A percentile compares a stretch with the other conserved stretches of the same genome.
These are phyloP conservation scores for Sclerurus mexicanus DNA, from an alignment of 2,113 vertebrate species.

Conservation along the genomic window DNA sequence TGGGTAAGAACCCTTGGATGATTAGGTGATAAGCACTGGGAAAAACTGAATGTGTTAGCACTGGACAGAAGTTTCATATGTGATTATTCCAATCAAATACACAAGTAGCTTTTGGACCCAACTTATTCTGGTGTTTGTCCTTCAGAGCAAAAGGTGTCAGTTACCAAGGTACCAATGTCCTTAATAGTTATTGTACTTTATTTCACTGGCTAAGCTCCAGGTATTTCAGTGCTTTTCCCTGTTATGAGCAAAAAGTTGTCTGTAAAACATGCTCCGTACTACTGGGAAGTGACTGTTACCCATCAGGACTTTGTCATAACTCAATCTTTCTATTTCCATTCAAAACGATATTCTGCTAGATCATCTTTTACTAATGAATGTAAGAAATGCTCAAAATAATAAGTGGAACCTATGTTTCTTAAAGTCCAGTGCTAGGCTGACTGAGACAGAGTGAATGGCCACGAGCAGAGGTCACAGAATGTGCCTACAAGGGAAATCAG, in stretches of 20 bases:
- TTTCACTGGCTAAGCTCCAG: background rate
- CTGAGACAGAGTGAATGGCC: background rate
- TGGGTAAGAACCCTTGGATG: background rate
- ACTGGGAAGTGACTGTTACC: background rate
- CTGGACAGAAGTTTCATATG: background rate
- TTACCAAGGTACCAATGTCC: background rate
- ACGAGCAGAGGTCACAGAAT: background rate
- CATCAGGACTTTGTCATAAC: background rate
- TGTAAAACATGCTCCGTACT: background rate
- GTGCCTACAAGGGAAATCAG: background rate
- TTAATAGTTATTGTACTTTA: background rate
- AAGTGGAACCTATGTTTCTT: background rate
- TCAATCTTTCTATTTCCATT: background rate
- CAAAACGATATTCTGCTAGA: background rate
- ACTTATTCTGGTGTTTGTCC: background rate
- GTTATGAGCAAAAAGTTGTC: background rate
- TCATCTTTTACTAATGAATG: background rate
- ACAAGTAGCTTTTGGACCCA: background rate
- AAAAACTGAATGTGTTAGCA: background rate
- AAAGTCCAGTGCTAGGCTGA: background rate
- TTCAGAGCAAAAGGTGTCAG: background rate
- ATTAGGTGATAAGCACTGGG: background rate
- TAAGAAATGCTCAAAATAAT: background rate
- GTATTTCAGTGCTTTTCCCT: background rate
- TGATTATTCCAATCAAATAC: background rate